Base-by-base conservation (phyloP, 1,140 invertebrate genomes). In the Leptopilina clavipes region DNA sequence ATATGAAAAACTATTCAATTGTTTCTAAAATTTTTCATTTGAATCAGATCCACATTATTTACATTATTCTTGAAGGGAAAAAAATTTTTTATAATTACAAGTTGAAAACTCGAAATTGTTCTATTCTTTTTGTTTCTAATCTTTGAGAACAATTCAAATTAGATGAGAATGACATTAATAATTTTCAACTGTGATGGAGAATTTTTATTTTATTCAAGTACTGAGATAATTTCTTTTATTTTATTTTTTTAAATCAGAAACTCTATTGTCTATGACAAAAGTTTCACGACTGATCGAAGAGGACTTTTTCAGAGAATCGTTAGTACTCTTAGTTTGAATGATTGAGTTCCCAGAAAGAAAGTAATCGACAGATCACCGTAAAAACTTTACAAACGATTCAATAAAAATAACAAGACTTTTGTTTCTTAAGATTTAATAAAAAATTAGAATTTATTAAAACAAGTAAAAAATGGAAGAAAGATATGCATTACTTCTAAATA, bases 171-270 rank as follows among this genome's bases (percentile, higher is more conserved):
- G 45, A 14, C 45, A 48, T 48, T 48, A 1, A 14, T 14, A 48
- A 48, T n/a, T 48, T 48, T 3, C 14, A 14, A 48, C 11, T 31
- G 25, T 31, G 5, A 52, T 52, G 14, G 48, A 0, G 48, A 0
- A 52, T n/a, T 52, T 52, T 17, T 17, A 52, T 52, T 52, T 52
- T 52, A 52, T 52, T 52, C n/a, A 52, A 52, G 17, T 52, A 52
- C 17, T 17, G 48, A n/a, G 5, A 52, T 52, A n/a, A 52, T 8
- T 45, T 11, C 1, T 44, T 44, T 44, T 44, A 6, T 9, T 44
- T 44, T 9, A 1, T 45, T 45, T 52, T 52, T 52, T 52, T 52
- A 3, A 52, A 52, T 52, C 48, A 52, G 48, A 52, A 40, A 52
- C 48, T 52, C 48, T 17, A 12, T 52, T 52, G 48, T 52, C 48